These are phyloP conservation scores for Caenorhabditis doughertyi DNA, from an alignment of 2,888 invertebrate species.

Conservation along the genomic window DNA sequence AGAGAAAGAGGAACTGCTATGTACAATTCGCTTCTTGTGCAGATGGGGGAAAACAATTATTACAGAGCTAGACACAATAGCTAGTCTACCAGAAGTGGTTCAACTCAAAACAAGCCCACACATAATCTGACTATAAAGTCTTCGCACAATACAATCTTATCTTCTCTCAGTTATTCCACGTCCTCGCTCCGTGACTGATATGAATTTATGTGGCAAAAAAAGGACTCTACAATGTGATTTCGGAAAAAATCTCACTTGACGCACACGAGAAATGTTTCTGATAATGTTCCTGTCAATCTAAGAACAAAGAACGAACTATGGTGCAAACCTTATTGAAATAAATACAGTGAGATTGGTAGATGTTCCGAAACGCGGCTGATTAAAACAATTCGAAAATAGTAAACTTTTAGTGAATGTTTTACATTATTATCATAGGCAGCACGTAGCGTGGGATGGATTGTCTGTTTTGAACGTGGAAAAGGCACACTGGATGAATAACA, in stretches of 20 bases:
- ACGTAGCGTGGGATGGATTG: too few species aligned
- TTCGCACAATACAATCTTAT: conserved; percentile 15
- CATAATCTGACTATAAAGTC: conserved; percentile 10
- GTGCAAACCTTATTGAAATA: conserved; percentile 13
- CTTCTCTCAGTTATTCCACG: conserved; percentile 7
- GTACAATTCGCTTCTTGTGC: neutral
- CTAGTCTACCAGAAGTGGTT: neutral
- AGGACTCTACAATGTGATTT: neutral
- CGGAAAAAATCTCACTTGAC: conserved; percentile 34
- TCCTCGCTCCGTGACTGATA: conserved; percentile 36
- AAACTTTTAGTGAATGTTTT: too few species aligned
- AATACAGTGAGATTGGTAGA: neutral
- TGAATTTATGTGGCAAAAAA: conserved; percentile 26
- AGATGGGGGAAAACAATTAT: conserved; percentile 24
- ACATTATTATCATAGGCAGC: too few species aligned
- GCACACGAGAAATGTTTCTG: conserved; percentile 26
- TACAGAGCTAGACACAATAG: conserved; percentile 15
- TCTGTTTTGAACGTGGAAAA: too few species aligned
- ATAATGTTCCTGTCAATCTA: conserved; percentile 38
- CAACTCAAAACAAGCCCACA: conserved; percentile 1
- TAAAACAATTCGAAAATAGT: neutral
- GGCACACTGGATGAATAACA: too few species aligned
- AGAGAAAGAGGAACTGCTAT: neutral
- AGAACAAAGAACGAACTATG: conserved; percentile 21
- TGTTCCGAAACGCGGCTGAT: neutral